A percentile compares a stretch with the other conserved stretches of the same genome.
Evolutionary conservation across 2,888 invertebrate species (phyloP).

Genomic region (Sminthurinus aureus): DNA sequence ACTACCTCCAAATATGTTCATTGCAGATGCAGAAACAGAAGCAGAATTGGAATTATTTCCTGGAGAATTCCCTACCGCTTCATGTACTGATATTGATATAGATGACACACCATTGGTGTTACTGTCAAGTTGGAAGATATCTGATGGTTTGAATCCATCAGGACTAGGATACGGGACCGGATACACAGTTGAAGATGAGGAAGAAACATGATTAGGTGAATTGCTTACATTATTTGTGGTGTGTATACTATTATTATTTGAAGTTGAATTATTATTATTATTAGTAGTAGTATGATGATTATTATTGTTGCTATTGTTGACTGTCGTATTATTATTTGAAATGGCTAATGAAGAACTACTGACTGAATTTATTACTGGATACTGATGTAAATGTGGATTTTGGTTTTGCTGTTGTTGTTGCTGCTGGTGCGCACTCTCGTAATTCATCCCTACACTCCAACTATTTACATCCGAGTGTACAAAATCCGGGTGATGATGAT

Average conservation of each 20-base stretch:
- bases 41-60: too few species aligned
- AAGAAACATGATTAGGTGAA: conserved; percentile 41
- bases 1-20: not conserved
- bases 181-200: conserved; percentile 23
- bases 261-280: not conserved
- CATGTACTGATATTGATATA: not conserved
- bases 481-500: not conserved
- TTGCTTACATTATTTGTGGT: conserved; percentile 26
- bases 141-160: conserved; percentile 55
- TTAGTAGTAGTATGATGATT: conserved; percentile 14
- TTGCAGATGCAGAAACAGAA: not conserved
- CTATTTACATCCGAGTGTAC: not conserved
- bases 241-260: conserved; percentile 16
- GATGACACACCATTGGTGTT: not conserved
- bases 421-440: not conserved
- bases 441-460: conserved; percentile 9
- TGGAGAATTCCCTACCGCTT: not conserved
- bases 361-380: not conserved
- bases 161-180: conserved; percentile 40
- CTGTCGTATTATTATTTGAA: not conserved
- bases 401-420: conserved; percentile 22
- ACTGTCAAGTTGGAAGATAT: conserved; percentile 55
- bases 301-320: conserved; percentile 16
- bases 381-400: too few species aligned
- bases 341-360: not conserved